These are phyloP conservation scores for Zeugodacus cucurbitae DNA, from an alignment of 1,140 invertebrate genomes.

Conservation along the genomic window DNA sequence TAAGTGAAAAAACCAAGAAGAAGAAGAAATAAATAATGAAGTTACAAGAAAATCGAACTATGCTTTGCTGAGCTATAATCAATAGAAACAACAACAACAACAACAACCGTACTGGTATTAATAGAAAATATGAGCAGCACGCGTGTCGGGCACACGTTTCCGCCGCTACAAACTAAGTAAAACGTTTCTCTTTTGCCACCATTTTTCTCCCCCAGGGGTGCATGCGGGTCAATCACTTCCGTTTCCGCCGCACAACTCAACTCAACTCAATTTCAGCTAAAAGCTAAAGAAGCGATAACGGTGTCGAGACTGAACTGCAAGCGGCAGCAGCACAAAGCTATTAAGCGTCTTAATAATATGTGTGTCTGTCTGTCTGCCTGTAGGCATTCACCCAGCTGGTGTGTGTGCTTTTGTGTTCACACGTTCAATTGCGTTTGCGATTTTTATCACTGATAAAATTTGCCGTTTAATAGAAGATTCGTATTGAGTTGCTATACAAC, in stretches of 20 bases:
- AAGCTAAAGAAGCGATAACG: background rate
- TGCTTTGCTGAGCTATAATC: background rate
- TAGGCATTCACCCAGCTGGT: background rate
- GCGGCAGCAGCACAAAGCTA: background rate
- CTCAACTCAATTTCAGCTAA: background rate
- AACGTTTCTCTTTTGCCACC: background rate
- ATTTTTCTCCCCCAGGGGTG: background rate
- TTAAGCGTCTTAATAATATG: background rate
- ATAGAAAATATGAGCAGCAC: conserved; percentile 8
- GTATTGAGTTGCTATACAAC: background rate
- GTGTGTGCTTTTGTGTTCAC: background rate
- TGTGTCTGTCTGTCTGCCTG: background rate
- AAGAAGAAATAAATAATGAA: background rate
- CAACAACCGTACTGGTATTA: background rate
- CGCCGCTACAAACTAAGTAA: background rate
- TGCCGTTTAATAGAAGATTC: background rate
- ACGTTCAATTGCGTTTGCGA: background rate
- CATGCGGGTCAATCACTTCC: conserved; percentile 33
- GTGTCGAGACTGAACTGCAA: background rate
- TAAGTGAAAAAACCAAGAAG: background rate
- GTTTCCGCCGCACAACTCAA: conserved; percentile 19
- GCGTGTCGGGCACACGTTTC: conserved; percentile 11
- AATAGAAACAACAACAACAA: background rate
- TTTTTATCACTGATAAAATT: background rate
- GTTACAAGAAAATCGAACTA: background rate